Conservation (phyloP, 2,113 vertebrate genomes). For the Ptilorrhoa leucosticta region DNA sequence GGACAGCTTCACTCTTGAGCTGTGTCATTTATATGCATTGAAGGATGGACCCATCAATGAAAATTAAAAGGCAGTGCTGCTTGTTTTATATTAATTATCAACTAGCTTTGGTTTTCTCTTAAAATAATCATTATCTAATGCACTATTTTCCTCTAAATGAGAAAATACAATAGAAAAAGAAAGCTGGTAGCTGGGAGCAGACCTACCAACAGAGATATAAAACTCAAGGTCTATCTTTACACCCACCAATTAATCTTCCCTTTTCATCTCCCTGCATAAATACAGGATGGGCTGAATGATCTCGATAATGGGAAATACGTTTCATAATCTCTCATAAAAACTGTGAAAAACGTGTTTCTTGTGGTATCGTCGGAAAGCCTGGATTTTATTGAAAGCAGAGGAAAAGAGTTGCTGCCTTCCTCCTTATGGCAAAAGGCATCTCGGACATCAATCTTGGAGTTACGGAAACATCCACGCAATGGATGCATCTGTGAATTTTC, state of each 20-base stretch:
- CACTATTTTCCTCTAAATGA: neutral
- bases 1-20: neutral
- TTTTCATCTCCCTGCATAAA: neutral
- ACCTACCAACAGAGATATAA: neutral
- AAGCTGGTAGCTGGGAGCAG: neutral
- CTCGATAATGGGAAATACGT: neutral
- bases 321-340: neutral
- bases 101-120: neutral
- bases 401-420: neutral
- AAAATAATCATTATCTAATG: neutral
- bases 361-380: neutral
- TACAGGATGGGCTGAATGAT: neutral
- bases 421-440: neutral
- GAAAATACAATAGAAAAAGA: neutral
- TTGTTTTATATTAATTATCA: neutral
- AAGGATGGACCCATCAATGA: neutral
- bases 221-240: neutral
- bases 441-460: neutral
- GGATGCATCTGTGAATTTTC: neutral
- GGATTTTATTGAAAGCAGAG: neutral
- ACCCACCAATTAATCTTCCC: neutral
- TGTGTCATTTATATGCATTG: neutral
- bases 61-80: neutral
- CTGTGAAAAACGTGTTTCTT: neutral
- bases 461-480: neutral